Evolutionary conservation across 92 coral and sea anemone species (phyloP).

Genomic region (Bergia puertoricense): DNA sequence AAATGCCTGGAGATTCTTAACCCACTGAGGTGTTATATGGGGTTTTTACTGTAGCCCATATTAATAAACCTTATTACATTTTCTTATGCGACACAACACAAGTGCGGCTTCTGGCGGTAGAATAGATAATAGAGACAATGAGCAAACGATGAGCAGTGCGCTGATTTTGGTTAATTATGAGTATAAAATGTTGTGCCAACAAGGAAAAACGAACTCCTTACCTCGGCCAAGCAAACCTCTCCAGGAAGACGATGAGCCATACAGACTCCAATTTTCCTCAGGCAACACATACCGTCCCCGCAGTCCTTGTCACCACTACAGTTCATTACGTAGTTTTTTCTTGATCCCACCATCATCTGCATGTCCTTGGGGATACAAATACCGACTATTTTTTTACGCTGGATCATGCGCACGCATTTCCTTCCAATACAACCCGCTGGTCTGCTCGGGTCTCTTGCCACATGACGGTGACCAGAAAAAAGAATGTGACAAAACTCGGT

Average conservation of each 20-base stretch:
- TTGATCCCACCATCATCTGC: neutral
- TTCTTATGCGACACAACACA: neutral
- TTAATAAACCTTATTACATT: no score
- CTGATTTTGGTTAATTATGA: neutral
- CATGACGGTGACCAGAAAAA: constrained; percentile 14
- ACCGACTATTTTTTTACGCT: neutral
- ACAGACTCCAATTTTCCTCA: constrained; percentile 17
- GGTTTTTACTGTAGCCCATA: no score
- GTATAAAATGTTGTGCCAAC: neutral
- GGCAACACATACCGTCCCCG: constrained; percentile 29
- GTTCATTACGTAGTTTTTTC: constrained; percentile 9
- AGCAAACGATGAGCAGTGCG: neutral
- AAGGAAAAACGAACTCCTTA: neutral
- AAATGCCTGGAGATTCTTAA: no score
- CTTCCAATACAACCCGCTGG: constrained; percentile 10
- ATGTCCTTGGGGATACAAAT: constrained; percentile 35
- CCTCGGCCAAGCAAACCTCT: constrained; percentile 27
- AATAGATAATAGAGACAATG: neutral
- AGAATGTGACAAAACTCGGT: constrained; percentile 40
- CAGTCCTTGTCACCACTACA: constrained; percentile 27
- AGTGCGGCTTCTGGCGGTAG: neutral
- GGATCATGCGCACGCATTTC: constrained; percentile 7
- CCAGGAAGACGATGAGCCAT: constrained; percentile 18
- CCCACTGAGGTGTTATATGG: no score
- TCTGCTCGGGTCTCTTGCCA: constrained; percentile 24